Evolutionary conservation across 2,113 vertebrate species (phyloP).

Genomic region (Gambusia affinis): DNA sequence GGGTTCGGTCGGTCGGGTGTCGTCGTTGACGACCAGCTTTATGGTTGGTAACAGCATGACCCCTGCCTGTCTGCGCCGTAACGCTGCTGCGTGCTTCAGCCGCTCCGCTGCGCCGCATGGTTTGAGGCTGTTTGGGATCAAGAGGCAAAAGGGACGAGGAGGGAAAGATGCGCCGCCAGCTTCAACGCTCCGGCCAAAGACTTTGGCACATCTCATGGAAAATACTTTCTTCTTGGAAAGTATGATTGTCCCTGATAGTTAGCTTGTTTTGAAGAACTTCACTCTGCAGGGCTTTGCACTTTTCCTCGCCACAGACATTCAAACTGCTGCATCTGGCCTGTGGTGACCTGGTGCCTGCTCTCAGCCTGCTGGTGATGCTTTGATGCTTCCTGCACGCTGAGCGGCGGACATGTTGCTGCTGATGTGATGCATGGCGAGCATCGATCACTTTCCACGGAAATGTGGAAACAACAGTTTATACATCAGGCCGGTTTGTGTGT

Average conservation of each 20-base stretch:
- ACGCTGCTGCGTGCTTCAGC: constrained; percentile 7
- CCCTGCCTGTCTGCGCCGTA: constrained; percentile 6
- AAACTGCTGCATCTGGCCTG: constrained; percentile 10
- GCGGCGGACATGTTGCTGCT: neutral
- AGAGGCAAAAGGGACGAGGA: neutral
- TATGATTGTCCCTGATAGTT: constrained; percentile 3
- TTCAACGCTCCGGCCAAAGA: constrained; percentile 15
- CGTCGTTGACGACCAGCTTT: neutral
- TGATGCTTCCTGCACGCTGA: neutral
- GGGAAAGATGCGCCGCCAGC: constrained; percentile 15
- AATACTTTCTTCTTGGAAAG: constrained; percentile 7
- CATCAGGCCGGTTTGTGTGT: constrained; percentile 28
- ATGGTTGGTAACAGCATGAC: constrained; percentile 27
- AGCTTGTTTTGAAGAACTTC: constrained; percentile 7
- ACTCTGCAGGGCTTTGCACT: constrained; percentile 23
- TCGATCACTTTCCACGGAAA: neutral
- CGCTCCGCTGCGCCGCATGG: constrained; percentile 3
- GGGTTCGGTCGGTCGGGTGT: constrained; percentile 6
- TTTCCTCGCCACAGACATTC: constrained; percentile 7
- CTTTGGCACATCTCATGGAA: constrained; percentile 3
- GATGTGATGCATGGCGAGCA: constrained; percentile 11
- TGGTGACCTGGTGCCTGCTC: neutral
- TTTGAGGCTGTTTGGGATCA: constrained; percentile 7
- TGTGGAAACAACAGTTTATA: constrained; percentile 4
- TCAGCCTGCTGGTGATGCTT: neutral